Conservation (phyloP, 2,797 vertebrate genomes). For the Notoglanidium macrostoma region DNA sequence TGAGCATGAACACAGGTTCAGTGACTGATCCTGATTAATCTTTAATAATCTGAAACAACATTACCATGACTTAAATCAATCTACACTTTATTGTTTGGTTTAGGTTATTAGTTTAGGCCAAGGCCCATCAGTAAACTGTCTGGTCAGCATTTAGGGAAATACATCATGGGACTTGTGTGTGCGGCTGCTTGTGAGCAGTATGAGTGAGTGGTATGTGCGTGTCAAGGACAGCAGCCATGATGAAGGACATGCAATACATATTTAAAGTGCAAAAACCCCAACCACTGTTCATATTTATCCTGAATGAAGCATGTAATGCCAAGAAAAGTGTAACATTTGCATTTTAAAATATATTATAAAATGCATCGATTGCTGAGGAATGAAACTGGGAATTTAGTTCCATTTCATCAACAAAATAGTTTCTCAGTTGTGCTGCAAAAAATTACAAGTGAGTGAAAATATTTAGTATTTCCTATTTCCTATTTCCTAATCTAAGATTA, state of each 20-base stretch:
- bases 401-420: background rate
- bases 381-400: background rate
- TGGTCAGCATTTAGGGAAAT: constrained; percentile 64
- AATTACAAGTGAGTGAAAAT: background rate
- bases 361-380: background rate
- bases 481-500: background rate
- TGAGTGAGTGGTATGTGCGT: constrained; percentile 42
- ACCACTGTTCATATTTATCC: background rate
- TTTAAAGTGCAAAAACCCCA: constrained; percentile 53
- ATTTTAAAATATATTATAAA: background rate
- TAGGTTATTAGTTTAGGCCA: constrained; percentile 47
- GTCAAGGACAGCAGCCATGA: constrained; percentile 70
- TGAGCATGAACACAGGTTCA: constrained; percentile 42
- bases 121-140: constrained; percentile 28
- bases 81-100: constrained; percentile 59
- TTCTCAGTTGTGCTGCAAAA: background rate
- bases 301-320: background rate
- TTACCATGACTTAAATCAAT: constrained; percentile 54
- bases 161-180: constrained; percentile 44
- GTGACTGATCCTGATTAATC: constrained; percentile 58
- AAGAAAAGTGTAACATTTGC: background rate
- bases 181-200: constrained; percentile 23
- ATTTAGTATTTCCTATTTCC: background rate
- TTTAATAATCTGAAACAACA: constrained; percentile 59
- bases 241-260: constrained; percentile 69